Evolutionary conservation across 2,888 invertebrate genomes (phyloP), one percentile per base, ranked within the genome.

Genomic region (Pteria penguin): DNA sequence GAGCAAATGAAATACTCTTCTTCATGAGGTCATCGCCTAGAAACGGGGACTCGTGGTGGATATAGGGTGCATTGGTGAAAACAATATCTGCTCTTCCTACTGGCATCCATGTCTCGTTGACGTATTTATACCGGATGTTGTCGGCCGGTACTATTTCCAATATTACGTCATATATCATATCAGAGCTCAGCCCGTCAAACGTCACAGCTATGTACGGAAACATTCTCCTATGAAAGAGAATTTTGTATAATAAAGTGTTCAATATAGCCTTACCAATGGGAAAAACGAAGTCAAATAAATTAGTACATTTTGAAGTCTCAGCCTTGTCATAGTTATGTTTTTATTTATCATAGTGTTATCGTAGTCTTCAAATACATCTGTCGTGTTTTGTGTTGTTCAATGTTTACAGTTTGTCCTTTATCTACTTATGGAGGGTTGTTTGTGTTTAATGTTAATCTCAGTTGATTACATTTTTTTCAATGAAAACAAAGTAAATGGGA

Each of bases 1-100:
- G 82, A 2, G 86, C 82, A 65, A 87, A 87, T 2, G 86, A 83
- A n/a, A 82, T 63, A 73, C 91, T 90, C 3, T 89, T 89, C 27
- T 79, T 73, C 87, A 89, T 90, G 92, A 92, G 93, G 75, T 89
- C 87, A 4, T 86, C 82, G 0, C 93, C 93, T 1, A 83, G 78
- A 60, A 91, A 91, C 0, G 93, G 92, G 0, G 91, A 91, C 78
- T 92, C 92, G 1, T 91, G 92, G 77, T 93, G 93, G 2, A 91
- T 78, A 76, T 91, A 91, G 3, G 82, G 72, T 11, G 79, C 75
- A 8, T 77, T 68, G 22, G 18, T 62, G 5, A 68, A 66, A n/a
- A 72, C 62, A 0, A 76, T 74, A 52, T 87, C 85, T 0, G 84
- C 81, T 69, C 80, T 67, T 0, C 85, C 85, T 54, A 86, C 81